Conservation (phyloP, 1,140 invertebrate genomes). For the Drosophila micromelanica region DNA sequence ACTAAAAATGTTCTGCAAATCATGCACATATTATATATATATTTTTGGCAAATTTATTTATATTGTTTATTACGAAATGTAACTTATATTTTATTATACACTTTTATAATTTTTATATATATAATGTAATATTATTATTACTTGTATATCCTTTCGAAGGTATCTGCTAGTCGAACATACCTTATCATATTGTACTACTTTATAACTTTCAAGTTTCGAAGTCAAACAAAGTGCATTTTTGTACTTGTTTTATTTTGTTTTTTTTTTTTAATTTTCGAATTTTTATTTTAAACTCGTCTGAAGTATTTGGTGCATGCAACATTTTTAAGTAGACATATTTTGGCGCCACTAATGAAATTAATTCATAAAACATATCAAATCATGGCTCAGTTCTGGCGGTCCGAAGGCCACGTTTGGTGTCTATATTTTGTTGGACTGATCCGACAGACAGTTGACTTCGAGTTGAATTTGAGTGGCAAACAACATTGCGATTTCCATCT, state of each 20-base stretch:
- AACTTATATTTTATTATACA: too few species aligned
- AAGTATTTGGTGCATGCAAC: conserved; percentile 30
- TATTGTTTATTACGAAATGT: background rate
- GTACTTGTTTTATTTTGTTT: conserved; percentile 4
- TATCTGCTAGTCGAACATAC: background rate
- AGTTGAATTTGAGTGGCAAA: background rate
- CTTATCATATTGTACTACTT: background rate
- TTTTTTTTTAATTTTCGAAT: conserved; percentile 1
- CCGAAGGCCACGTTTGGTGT: background rate
- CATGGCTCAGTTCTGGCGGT: background rate
- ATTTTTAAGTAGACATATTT: conserved; percentile 13
- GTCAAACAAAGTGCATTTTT: conserved; percentile 16
- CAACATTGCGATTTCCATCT: background rate
- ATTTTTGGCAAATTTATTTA: too few species aligned
- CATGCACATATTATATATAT: too few species aligned
- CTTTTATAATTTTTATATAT: background rate
- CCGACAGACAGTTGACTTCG: background rate
- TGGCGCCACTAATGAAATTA: conserved; percentile 10
- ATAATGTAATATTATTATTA: conserved; percentile 1
- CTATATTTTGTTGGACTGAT: background rate
- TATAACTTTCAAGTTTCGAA: conserved; percentile 25
- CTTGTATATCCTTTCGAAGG: background rate
- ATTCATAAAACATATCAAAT: conserved; percentile 6
- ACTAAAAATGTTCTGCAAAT: too few species aligned
- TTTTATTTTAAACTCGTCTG: too few species aligned